A percentile compares a stretch with the other conserved stretches of the same genome.
Conservation (phyloP, 2,888 invertebrate genomes). For the Eubasilissa splendida region DNA sequence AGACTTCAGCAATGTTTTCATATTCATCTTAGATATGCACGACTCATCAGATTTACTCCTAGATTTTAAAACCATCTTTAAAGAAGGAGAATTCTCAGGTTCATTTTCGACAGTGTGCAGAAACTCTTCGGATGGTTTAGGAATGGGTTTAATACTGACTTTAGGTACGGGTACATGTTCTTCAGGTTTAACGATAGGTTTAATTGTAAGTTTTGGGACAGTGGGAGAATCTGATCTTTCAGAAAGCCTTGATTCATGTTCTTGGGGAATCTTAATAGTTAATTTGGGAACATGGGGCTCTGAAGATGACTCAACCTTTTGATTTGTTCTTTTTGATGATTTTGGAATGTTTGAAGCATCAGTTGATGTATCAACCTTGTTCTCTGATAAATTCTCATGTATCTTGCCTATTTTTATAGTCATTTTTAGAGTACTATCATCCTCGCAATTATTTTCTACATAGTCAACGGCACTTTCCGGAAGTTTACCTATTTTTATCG, state of each 20-base stretch:
- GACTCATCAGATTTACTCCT: conserved; percentile 40
- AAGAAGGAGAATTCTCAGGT: conserved; percentile 17
- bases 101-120: conserved; percentile 18
- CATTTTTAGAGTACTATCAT: conserved; percentile 67
- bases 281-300: conserved; percentile 65
- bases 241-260: conserved; percentile 62
- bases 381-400: conserved; percentile 62
- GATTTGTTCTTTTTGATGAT: conserved; percentile 67
- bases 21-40: conserved; percentile 52
- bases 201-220: conserved; percentile 71
- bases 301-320: conserved; percentile 62
- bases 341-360: conserved; percentile 68
- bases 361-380: conserved; percentile 68
- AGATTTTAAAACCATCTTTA: conserved; percentile 34
- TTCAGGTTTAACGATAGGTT: conserved; percentile 66
- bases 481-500: conserved; percentile 65
- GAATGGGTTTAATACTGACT: conserved; percentile 60
- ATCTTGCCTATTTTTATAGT: conserved; percentile 70
- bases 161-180: conserved; percentile 60
- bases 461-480: conserved; percentile 43
- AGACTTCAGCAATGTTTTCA: conserved; percentile 60
- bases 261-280: conserved; percentile 67
- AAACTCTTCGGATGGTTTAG: conserved; percentile 44
- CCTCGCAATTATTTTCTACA: conserved; percentile 43
- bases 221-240: conserved; percentile 61